Evolutionary conservation across 2,113 vertebrate genomes (phyloP).

Genomic region (Himantopus leucocephalus): DNA sequence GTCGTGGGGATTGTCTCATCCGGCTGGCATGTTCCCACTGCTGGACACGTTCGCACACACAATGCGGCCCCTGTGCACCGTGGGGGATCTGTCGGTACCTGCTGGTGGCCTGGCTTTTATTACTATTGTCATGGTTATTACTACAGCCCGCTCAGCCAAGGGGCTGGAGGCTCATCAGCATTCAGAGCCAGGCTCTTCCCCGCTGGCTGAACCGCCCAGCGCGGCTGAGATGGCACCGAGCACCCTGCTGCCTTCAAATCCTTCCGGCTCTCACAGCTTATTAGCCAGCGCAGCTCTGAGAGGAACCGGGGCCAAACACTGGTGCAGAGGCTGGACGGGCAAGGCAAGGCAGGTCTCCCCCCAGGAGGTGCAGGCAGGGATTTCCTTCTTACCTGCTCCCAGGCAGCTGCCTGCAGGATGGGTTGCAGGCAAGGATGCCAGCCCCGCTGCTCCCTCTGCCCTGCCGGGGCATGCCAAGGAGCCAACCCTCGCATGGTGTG

Average conservation of each 20-base stretch:
- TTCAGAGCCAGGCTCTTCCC: slow-evolving; percentile 17
- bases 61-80: slow-evolving; percentile 56
- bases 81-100: slow-evolving; percentile 60
- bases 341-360: not conserved
- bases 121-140: slow-evolving; percentile 53
- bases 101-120: slow-evolving; percentile 58
- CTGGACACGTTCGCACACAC: slow-evolving; percentile 24
- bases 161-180: not conserved
- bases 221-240: not conserved
- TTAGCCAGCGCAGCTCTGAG: not conserved
- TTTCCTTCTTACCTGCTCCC: not conserved
- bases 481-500: rapidly evolving
- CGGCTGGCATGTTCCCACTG: slow-evolving; percentile 63
- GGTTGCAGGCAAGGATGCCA: rapidly evolving
- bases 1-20: slow-evolving; percentile 51
- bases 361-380: not conserved
- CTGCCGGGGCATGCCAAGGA: not conserved
- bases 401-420: not conserved
- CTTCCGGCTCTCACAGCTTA: slow-evolving; percentile 33
- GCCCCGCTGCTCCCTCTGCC: not conserved
- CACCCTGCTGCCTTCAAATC: slow-evolving; percentile 44
- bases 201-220: not conserved
- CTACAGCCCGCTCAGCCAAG: not conserved
- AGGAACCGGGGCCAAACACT: not conserved
- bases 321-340: not conserved